Evolutionary conservation across 2,113 vertebrate species (phyloP), one percentile per base, ranked within the genome.

Genomic region (Aleadryas rufinucha): DNA sequence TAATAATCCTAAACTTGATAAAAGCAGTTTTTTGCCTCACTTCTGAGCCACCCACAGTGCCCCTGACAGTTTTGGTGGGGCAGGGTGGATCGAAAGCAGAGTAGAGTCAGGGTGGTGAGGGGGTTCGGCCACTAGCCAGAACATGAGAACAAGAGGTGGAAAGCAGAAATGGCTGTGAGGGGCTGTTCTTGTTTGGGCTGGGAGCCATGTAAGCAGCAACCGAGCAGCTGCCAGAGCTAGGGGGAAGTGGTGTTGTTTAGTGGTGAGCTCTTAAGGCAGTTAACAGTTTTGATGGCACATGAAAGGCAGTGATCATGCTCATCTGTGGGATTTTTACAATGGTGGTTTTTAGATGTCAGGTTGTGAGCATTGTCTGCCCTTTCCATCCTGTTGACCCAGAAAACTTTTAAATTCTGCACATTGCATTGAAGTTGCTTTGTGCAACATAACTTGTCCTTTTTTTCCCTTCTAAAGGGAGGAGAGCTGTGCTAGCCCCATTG

Each of bases 21-120:
- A 49, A 79, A 87, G 4, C 12, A 28, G 10, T 1, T 4, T 19
- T 91, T 83, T 66, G 11, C 50, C 39, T 78, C n/a, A 5, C 21
- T 86, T 64, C 37, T 26, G 42, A 53, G 45, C 57, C 3, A 1
- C 22, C 7, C 39, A 16, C 49, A 57, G 53, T 39, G 20, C 27
- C 27, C 12, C 28, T 19, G 49, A 20, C 27, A 35, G 19, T 70
- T 84, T 57, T 13, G 35, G 39, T 2, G 6, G 30, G 26, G 16
- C 41, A 52, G 54, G 14, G 33, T 87, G 56, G 87, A n/a, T 41
- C 0, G 1, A 69, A 80, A 69, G 31, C 4, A 3, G 15, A 76
- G 18, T 0, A 0, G n/a, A 80, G 28, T 5, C 2, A 9, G 27
- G 21, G 22, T 6, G 9, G 16, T 18, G 41, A 64, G 50, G 28